Conservation (phyloP, 2,113 vertebrate genomes). For the Coptodon bakossiorum region DNA sequence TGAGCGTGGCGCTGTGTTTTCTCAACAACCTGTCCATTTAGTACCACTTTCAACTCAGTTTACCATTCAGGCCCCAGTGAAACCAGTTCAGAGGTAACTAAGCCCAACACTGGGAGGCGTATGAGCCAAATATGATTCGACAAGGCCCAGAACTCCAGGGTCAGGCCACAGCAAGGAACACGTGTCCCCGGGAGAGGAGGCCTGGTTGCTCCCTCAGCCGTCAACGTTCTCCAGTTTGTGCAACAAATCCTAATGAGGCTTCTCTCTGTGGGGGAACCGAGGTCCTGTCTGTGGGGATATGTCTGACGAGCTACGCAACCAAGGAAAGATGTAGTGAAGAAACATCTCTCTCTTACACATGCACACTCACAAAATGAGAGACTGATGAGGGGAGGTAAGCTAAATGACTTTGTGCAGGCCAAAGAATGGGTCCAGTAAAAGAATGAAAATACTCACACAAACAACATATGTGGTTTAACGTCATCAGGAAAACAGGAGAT, state of each 20-base stretch:
- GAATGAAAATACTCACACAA: background rate
- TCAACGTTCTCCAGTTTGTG: slow-evolving; percentile 34
- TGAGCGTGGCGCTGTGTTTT: background rate
- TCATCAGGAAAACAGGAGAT: background rate
- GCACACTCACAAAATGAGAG: background rate
- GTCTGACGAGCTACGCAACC: slow-evolving; percentile 26
- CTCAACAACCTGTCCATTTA: slow-evolving; percentile 22
- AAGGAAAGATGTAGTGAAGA: slow-evolving; percentile 13
- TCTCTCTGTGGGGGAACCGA: slow-evolving; percentile 30
- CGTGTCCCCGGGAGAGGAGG: slow-evolving; percentile 23
- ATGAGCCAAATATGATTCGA: slow-evolving; percentile 59
- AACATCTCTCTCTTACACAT: background rate
- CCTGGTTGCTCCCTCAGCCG: slow-evolving; percentile 9
- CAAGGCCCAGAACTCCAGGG: slow-evolving; percentile 41
- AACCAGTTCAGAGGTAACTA: slow-evolving; percentile 10
- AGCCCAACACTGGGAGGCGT: slow-evolving; percentile 5
- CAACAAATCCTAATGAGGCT: slow-evolving; percentile 62
- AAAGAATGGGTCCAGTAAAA: background rate
- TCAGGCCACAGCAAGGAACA: slow-evolving; percentile 43
- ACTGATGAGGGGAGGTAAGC: background rate
- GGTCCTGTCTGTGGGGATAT: slow-evolving; percentile 28
- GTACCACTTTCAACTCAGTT: background rate
- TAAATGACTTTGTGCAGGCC: background rate
- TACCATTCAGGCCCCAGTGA: background rate
- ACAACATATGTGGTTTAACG: background rate